These are phyloP conservation scores for Channa striata DNA, from an alignment of 2,797 vertebrate species.

Conservation along the genomic window DNA sequence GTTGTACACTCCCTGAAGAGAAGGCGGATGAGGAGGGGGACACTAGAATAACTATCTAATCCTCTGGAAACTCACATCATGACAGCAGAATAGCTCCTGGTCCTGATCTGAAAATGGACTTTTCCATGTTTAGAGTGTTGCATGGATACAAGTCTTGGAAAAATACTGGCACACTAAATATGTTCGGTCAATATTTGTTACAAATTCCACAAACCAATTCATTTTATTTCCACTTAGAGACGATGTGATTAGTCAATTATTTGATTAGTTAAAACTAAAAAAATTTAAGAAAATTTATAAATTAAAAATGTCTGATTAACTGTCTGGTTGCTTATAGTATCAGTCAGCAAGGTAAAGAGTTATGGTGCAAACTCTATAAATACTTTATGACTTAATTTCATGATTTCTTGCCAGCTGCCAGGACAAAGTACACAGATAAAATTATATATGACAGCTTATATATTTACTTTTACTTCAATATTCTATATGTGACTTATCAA, in stretches of 20 bases:
- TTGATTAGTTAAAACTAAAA: neutral
- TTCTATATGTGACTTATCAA: no score
- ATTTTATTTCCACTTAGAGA: slow-evolving; percentile 6
- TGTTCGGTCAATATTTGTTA: slow-evolving; percentile 1
- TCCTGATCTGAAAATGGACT: slow-evolving; percentile 27
- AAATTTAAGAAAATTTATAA: no score
- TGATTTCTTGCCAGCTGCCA: no score
- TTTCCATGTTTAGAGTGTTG: slow-evolving; percentile 52
- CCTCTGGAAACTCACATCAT: slow-evolving; percentile 65
- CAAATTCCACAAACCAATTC: neutral
- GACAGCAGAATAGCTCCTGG: slow-evolving; percentile 45
- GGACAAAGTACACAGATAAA: no score
- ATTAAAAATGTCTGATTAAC: no score
- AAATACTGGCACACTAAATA: slow-evolving; percentile 7
- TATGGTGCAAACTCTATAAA: no score
- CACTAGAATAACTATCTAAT: slow-evolving; percentile 60
- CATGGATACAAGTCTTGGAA: slow-evolving; percentile 34
- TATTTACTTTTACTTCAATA: no score
- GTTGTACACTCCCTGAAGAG: slow-evolving; percentile 61
- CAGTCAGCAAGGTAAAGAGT: no score
- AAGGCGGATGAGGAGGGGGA: slow-evolving; percentile 42
- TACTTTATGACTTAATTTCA: no score
- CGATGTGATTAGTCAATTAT: neutral
- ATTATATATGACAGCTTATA: no score
- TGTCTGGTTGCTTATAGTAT: no score